These are phyloP conservation scores for Trissolcus japonicus DNA, from an alignment of 2,888 invertebrate genomes.

Conservation along the genomic window DNA sequence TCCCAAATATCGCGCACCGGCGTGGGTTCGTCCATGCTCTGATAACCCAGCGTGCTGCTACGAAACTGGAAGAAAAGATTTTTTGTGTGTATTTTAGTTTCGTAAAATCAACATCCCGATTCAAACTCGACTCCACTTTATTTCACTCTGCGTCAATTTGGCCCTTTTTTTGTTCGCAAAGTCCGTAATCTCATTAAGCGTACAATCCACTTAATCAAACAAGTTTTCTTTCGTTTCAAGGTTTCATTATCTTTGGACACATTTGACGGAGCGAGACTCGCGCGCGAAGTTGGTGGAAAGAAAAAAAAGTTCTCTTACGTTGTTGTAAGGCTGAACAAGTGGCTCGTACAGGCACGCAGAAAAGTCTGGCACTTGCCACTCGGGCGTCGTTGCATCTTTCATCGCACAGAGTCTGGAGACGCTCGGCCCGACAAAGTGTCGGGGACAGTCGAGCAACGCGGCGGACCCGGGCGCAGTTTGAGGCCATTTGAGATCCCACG, in stretches of 20 bases:
- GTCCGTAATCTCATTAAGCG: constrained; percentile 32
- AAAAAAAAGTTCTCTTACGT: constrained; percentile 76
- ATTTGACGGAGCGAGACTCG: constrained; percentile 19
- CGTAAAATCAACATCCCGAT: constrained; percentile 36
- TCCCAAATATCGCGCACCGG: constrained; percentile 79
- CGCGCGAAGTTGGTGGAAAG: not conserved
- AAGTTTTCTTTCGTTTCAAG: constrained; percentile 36
- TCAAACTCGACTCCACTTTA: not conserved
- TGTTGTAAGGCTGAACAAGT: constrained; percentile 80
- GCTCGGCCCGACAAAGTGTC: constrained; percentile 66
- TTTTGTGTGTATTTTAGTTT: not conserved
- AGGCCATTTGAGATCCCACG: constrained; percentile 81
- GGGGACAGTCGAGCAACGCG: constrained; percentile 81
- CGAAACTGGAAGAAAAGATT: constrained; percentile 75
- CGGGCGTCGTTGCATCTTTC: constrained; percentile 81
- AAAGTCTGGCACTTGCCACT: constrained; percentile 87
- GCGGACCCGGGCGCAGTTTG: constrained; percentile 86
- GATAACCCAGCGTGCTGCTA: constrained; percentile 80
- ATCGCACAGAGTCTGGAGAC: constrained; percentile 79
- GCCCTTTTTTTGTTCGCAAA: constrained; percentile 1
- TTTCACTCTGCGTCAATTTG: constrained; percentile 1
- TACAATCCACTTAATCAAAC: constrained; percentile 47
- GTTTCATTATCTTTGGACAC: constrained; percentile 39
- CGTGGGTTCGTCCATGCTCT: constrained; percentile 79
- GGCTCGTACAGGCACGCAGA: constrained; percentile 84